phyloP scores from a whole-genome alignment of 2,797 vertebrate genomes.

The Adelosebastes latens region DNA sequence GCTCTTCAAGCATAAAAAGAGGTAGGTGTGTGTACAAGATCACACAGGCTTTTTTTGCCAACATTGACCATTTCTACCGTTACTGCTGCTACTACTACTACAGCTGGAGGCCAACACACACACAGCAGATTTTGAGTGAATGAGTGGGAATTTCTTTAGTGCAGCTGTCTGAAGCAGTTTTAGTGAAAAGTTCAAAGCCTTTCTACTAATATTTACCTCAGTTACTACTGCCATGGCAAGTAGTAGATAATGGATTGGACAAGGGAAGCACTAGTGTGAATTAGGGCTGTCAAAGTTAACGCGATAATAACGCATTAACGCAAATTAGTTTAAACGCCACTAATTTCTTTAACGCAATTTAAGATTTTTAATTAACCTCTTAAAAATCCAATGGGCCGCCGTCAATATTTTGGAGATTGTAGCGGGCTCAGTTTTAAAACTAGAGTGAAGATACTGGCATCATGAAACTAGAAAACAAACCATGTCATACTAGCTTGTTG shows the following conservation, averaged over 20 bases:
- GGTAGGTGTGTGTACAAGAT: neutral
- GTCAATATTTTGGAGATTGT: too few species aligned
- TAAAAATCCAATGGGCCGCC: accelerated
- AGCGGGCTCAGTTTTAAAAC: too few species aligned
- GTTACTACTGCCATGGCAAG: too few species aligned
- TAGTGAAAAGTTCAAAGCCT: neutral
- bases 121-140: neutral
- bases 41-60: conserved; percentile 2
- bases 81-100: neutral
- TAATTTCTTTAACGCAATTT: too few species aligned
- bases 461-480: too few species aligned
- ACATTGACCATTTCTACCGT: neutral
- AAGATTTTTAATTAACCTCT: too few species aligned
- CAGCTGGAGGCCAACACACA: conserved; percentile 1
- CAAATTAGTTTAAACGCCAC: too few species aligned
- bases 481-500: too few species aligned
- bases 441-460: too few species aligned
- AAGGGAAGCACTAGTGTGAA: neutral
- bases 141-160: neutral
- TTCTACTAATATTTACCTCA: neutral
- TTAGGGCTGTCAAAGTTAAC: neutral
- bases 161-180: neutral
- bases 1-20: conserved; percentile 37
- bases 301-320: too few species aligned
- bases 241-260: neutral